Percentiles rank a stretch among this genome's conserved stretches.
phyloP scores from a whole-genome alignment of 2,113 vertebrate genomes.

The Entosphenus tridentatus region DNA sequence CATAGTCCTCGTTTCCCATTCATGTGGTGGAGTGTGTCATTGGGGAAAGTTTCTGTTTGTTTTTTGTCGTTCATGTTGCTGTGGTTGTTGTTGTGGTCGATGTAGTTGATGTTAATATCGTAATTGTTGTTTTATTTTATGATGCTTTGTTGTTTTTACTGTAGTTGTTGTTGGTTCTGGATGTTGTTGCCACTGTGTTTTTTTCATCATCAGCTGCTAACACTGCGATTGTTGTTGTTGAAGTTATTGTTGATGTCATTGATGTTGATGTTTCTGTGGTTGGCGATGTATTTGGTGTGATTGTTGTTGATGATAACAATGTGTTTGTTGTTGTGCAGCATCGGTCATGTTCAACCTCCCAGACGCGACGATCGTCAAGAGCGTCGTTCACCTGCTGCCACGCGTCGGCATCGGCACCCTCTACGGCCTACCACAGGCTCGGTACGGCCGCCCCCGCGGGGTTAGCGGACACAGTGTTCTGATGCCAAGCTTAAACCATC shows the following conservation, averaged over 20 bases:
- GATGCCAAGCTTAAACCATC: neutral
- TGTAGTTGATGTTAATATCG: too few relatives aligned
- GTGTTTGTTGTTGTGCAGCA: constrained; percentile 23
- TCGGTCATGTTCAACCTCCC: constrained; percentile 94
- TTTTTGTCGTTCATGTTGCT: too few relatives aligned
- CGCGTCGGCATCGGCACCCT: constrained; percentile 82
- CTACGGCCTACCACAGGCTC: constrained; percentile 79
- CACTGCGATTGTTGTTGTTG: too few relatives aligned
- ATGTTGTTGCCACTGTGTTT: too few relatives aligned
- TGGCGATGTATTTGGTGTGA: neutral
- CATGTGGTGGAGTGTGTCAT: too few relatives aligned
- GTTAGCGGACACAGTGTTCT: neutral
- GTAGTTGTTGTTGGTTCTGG: too few relatives aligned
- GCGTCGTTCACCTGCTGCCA: constrained; percentile 73
- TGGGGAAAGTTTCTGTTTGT: too few relatives aligned
- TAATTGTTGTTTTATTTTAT: too few relatives aligned
- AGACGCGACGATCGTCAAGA: constrained; percentile 62
- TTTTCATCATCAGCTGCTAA: too few relatives aligned
- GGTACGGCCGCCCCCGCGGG: constrained; percentile 22
- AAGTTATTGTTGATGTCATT: neutral
- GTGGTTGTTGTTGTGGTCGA: too few relatives aligned
- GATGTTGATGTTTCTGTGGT: neutral
- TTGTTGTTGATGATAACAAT: neutral
- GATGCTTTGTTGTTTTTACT: too few relatives aligned
- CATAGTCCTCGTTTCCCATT: too few relatives aligned